Evolutionary conservation across 2,113 vertebrate genomes (phyloP).

Genomic region (Anoplopoma fimbria): DNA sequence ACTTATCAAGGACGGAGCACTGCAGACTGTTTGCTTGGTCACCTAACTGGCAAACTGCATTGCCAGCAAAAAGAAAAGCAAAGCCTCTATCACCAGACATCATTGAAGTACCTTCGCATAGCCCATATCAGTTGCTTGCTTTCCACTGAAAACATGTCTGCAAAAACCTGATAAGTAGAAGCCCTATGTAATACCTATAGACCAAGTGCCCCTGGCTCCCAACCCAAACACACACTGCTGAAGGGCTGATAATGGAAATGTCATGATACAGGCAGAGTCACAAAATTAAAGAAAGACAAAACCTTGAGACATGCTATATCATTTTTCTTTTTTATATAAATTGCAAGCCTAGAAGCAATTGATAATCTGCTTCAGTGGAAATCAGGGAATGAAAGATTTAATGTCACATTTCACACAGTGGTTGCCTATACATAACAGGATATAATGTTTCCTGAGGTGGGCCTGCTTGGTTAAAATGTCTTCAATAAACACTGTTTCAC

Average conservation of each 20-base stretch:
- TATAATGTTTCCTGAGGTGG: neutral
- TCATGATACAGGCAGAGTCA: conserved; percentile 35
- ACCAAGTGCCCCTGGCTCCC: conserved; percentile 34
- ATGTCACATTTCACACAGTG: neutral
- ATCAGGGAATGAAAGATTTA: neutral
- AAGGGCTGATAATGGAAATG: conserved; percentile 32
- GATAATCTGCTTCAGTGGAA: neutral
- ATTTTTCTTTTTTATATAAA: neutral
- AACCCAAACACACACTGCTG: conserved; percentile 28
- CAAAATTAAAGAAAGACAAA: neutral
- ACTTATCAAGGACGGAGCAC: conserved; percentile 62
- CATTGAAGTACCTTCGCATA: conserved; percentile 62
- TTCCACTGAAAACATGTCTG: conserved; percentile 69
- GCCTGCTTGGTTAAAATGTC: neutral
- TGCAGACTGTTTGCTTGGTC: conserved; percentile 60
- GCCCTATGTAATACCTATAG: conserved; percentile 43
- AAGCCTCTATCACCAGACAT: conserved; percentile 64
- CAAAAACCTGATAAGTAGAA: conserved; percentile 66
- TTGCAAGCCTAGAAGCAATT: neutral
- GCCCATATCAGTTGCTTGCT: conserved; percentile 60
- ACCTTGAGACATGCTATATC: neutral
- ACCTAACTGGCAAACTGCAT: conserved; percentile 61
- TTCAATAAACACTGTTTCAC: conserved; percentile 13
- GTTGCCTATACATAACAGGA: neutral
- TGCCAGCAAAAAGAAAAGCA: conserved; percentile 61